These are phyloP conservation scores for Diabrotica virgifera DNA, from an alignment of 1,140 invertebrate species.

Conservation along the genomic window DNA sequence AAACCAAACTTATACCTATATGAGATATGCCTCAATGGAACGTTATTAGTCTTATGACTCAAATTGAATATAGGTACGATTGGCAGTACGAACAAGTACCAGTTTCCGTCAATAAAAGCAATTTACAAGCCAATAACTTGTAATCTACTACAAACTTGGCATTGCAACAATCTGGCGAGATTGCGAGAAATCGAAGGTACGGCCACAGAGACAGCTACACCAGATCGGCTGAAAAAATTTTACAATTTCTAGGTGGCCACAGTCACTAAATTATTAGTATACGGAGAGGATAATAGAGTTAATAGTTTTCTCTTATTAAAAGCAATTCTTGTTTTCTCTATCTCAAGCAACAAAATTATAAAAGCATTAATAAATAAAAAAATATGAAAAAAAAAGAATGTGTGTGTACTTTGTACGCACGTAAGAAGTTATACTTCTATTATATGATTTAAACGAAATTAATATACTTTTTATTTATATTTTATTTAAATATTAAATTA, in stretches of 20 bases:
- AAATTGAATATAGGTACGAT: neutral
- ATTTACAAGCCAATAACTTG: conserved; percentile 1
- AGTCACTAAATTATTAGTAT: neutral
- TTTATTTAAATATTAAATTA: no score
- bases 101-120: neutral
- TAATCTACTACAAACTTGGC: conserved; percentile 2
- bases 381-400: no score
- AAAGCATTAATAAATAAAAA: no score
- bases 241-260: neutral
- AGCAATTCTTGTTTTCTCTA: no score
- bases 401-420: no score
- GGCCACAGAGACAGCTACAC: no score
- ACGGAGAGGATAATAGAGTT: neutral
- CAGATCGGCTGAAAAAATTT: neutral
- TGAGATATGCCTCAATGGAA: neutral
- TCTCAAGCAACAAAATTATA: no score
- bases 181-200: neutral
- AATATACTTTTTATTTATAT: no score
- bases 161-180: neutral
- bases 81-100: neutral
- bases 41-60: neutral
- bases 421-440: no score
- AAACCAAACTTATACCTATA: no score
- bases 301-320: no score
- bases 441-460: no score